These are phyloP conservation scores for Aotus griseimembra DNA, from an alignment of 2,797 vertebrate species.

Conservation along the genomic window DNA sequence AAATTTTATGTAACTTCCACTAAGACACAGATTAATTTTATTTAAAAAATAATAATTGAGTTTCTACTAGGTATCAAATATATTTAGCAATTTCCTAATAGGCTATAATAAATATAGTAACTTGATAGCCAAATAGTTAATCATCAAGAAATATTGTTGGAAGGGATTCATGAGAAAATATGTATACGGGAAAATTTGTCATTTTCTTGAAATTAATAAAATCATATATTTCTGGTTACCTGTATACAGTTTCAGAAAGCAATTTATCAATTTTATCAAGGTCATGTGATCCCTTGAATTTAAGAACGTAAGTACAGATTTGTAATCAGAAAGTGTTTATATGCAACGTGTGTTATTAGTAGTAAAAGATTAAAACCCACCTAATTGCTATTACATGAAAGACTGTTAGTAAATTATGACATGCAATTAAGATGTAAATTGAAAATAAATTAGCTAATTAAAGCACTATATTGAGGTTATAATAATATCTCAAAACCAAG, in stretches of 20 bases:
- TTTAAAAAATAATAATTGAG: neutral
- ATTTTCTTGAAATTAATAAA: neutral
- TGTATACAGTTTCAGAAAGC: neutral
- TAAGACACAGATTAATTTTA: neutral
- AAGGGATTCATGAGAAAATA: neutral
- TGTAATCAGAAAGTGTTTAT: neutral
- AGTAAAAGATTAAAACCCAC: neutral
- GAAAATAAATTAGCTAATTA: neutral
- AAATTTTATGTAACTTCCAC: neutral
- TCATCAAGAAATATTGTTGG: neutral
- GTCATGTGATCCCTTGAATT: neutral
- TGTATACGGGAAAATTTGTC: neutral
- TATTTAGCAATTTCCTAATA: neutral
- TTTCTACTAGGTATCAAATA: neutral
- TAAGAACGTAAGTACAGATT: neutral
- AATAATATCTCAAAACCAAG: neutral
- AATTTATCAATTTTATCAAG: conserved; percentile 31
- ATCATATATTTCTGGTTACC: neutral
- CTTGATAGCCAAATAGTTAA: neutral
- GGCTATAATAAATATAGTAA: neutral
- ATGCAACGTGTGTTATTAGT: neutral
- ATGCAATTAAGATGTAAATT: conserved; percentile 13
- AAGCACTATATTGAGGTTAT: neutral
- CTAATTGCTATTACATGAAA: conserved; percentile 34
- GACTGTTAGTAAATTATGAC: neutral